Conservation (phyloP, 2,888 invertebrate species). For the Xylota segnis region DNA sequence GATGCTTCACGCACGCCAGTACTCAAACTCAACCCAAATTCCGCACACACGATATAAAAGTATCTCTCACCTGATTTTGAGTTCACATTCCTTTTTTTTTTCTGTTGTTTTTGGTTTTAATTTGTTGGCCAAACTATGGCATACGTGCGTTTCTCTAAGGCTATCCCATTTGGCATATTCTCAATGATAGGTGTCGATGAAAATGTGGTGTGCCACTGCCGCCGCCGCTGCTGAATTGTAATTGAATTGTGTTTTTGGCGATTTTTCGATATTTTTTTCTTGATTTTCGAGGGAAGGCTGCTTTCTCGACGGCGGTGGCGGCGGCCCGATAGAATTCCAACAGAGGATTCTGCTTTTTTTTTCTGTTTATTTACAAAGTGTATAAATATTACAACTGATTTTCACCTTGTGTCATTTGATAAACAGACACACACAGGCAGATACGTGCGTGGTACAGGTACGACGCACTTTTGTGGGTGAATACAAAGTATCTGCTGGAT, state of each 20-base stretch:
- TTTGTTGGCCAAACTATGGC: slow-evolving; percentile 52
- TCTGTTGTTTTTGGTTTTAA: slow-evolving; percentile 5
- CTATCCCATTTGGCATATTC: slow-evolving; percentile 70
- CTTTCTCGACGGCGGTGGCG: neutral
- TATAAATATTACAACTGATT: slow-evolving; percentile 70
- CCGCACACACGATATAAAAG: slow-evolving; percentile 53
- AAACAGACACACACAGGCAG: slow-evolving; percentile 18
- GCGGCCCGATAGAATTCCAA: slow-evolving; percentile 9
- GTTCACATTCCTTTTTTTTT: slow-evolving; percentile 23
- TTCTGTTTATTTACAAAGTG: slow-evolving; percentile 63
- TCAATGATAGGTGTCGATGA: slow-evolving; percentile 64
- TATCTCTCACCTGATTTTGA: slow-evolving; percentile 66
- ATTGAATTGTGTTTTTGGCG: slow-evolving; percentile 9
- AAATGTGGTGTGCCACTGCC: slow-evolving; percentile 38
- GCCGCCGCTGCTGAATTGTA: slow-evolving; percentile 16
- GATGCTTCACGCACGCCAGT: slow-evolving; percentile 45
- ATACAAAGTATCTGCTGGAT: slow-evolving; percentile 57
- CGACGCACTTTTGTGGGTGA: slow-evolving; percentile 37
- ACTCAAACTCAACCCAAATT: slow-evolving; percentile 49
- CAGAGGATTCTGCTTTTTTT: too few relatives aligned
- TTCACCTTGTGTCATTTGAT: slow-evolving; percentile 73
- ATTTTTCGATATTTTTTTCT: slow-evolving; percentile 23
- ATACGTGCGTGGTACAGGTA: slow-evolving; percentile 14
- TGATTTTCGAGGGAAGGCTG: slow-evolving; percentile 26
- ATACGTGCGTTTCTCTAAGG: slow-evolving; percentile 57